These are phyloP conservation scores for Saccopteryx bilineata DNA, from an alignment of 2,113 vertebrate genomes.

Conservation along the genomic window DNA sequence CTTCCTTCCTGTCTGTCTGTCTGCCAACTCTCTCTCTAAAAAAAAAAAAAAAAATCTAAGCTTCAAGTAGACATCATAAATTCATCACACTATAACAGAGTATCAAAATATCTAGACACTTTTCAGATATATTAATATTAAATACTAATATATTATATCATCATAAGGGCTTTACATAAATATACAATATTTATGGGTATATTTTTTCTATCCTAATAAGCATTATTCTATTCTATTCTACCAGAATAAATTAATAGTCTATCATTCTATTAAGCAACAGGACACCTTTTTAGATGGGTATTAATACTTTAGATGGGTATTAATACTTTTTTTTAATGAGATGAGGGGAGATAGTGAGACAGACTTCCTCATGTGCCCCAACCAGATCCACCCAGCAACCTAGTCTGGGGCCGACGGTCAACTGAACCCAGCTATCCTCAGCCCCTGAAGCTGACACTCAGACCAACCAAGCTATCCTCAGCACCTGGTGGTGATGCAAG, in stretches of 20 bases:
- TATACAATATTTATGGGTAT: background rate
- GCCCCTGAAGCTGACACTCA: too few species aligned
- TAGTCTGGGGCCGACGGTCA: too few species aligned
- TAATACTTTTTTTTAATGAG: too few species aligned
- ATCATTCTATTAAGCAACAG: slow-evolving; percentile 43
- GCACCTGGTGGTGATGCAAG: too few species aligned
- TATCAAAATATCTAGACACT: slow-evolving; percentile 15
- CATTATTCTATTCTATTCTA: background rate
- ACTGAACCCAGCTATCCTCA: too few species aligned
- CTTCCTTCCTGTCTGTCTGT: too few species aligned
- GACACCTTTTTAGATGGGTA: slow-evolving; percentile 13
- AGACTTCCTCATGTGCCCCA: too few species aligned
- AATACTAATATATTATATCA: too few species aligned
- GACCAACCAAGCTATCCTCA: too few species aligned
- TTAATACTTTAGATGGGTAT: background rate
- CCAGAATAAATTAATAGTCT: background rate
- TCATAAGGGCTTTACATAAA: slow-evolving; percentile 31
- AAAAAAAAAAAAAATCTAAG: background rate
- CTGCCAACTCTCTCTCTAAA: too few species aligned
- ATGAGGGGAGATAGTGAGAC: too few species aligned
- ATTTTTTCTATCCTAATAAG: slow-evolving; percentile 43
- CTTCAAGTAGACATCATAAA: background rate
- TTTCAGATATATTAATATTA: background rate
- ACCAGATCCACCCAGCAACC: too few species aligned
- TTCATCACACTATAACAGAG: slow-evolving; percentile 20